Conservation (phyloP, 2,797 vertebrate genomes). For the Gallinago nigripennis region DNA sequence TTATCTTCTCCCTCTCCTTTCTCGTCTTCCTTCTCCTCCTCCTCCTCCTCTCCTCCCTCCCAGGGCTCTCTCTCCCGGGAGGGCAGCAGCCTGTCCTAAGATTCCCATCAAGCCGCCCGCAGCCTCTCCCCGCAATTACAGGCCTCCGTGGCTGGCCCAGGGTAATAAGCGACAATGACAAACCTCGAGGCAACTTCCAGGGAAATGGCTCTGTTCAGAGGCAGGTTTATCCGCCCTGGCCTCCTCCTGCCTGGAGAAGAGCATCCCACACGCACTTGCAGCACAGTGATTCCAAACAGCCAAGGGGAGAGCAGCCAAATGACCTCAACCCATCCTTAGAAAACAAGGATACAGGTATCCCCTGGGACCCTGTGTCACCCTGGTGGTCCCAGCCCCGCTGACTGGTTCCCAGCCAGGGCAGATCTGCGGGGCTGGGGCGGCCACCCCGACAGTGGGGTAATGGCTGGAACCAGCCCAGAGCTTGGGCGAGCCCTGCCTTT, state of each 20-base stretch:
- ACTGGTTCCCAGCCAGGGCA: neutral
- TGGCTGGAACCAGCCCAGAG: neutral
- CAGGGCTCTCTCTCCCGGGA: neutral
- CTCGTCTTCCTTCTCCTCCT: neutral
- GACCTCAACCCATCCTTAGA: neutral
- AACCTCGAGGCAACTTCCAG: conserved; percentile 4
- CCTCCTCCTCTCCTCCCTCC: neutral
- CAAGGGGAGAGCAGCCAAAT: neutral
- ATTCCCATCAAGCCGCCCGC: neutral
- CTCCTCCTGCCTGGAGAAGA: neutral
- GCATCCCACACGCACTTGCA: accelerated
- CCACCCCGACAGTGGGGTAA: neutral
- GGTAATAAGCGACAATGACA: neutral
- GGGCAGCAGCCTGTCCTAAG: neutral
- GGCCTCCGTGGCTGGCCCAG: neutral
- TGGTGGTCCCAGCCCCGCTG: accelerated
- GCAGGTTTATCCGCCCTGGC: neutral
- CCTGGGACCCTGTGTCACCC: neutral
- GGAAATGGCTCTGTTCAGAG: neutral
- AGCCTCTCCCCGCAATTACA: conserved; percentile 57
- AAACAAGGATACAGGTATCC: neutral
- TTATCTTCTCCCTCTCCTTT: neutral
- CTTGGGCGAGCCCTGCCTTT: accelerated
- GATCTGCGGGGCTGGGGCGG: neutral
- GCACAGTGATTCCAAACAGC: accelerated